phyloP scores from a whole-genome alignment of 2,888 invertebrate species.

The Prosopocoilus inquinatus region DNA sequence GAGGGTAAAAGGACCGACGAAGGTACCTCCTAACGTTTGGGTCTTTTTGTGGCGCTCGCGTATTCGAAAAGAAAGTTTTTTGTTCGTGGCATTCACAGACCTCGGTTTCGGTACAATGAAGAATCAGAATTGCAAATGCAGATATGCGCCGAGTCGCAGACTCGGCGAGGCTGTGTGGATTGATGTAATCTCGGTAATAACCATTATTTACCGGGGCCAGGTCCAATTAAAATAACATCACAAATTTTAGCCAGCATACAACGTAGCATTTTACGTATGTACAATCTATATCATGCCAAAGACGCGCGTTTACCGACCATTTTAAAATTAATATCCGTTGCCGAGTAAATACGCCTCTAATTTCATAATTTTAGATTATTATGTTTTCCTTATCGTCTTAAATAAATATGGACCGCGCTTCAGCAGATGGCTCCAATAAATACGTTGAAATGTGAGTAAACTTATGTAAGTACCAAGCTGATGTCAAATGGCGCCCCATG shows the following conservation, averaged over 20 bases:
- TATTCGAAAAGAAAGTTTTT: slow-evolving; percentile 1
- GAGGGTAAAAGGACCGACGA: slow-evolving; percentile 24
- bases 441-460: too few species aligned
- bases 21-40: slow-evolving; percentile 11
- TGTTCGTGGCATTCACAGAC: slow-evolving; percentile 15
- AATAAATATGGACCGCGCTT: too few species aligned
- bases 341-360: too few species aligned
- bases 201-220: slow-evolving; percentile 20
- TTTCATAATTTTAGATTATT: too few species aligned
- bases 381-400: too few species aligned
- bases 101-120: slow-evolving; percentile 17
- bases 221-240: slow-evolving; percentile 25
- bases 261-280: not conserved
- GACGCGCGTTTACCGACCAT: too few species aligned
- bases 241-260: not conserved
- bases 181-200: slow-evolving; percentile 26
- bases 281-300: too few species aligned
- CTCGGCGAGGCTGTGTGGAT: slow-evolving; percentile 17
- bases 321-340: too few species aligned
- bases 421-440: too few species aligned
- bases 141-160: slow-evolving; percentile 14
- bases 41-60: slow-evolving; percentile 21
- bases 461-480: too few species aligned
- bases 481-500: too few species aligned
- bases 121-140: slow-evolving; percentile 32